Evolutionary conservation across 2,113 vertebrate species (phyloP), one percentile per base, ranked within the genome.

Genomic region (Struthio camelus): DNA sequence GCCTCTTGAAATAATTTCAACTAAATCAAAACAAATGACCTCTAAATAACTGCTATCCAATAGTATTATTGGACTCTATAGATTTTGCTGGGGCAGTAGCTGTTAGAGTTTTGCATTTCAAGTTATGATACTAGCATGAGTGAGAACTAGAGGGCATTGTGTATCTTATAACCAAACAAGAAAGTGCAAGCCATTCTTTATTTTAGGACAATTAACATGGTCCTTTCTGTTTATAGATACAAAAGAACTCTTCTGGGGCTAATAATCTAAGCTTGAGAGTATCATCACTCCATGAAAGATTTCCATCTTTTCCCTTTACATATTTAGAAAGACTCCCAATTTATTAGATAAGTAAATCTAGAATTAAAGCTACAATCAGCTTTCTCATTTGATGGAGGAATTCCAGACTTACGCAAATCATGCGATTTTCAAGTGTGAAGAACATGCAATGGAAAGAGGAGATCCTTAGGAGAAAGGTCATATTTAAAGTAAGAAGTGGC

Each of bases 111-210:
- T 84, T 54, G 88, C 56, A 87, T 96, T 70, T 75, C 22, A 95
- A 92, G 82, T 27, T 82, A 89, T 73, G 94, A 72, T 93, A 85
- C 36, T 97, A 91, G 97, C 97, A 62, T 8, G 89, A 97, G 64
- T 95, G 93, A 95, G 96, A 96, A 95, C 97, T 97, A 98, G 97
- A 97, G 96, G 96, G 97, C 97, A 94, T 93, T 97, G 94, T 97
- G 81, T 84, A 79, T 95, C 90, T 93, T 96, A 87, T 40, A 97
- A 97, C 73, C 25, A 58, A 93, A 81, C 20, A 5, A 84, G 72
- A 64, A 38, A 54, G 50, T 80, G 79, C 86, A 36, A 51, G 8
- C 22, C 51, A n/a, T 78, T 92, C 58, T 80, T 76, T 70, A 87
- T 92, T 94, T 93, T 94, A 93, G 97, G 97, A 94, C 80, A 97